These are phyloP conservation scores for Tetraodon nigroviridis DNA, from an alignment of 2,113 vertebrate species.

Conservation along the genomic window DNA sequence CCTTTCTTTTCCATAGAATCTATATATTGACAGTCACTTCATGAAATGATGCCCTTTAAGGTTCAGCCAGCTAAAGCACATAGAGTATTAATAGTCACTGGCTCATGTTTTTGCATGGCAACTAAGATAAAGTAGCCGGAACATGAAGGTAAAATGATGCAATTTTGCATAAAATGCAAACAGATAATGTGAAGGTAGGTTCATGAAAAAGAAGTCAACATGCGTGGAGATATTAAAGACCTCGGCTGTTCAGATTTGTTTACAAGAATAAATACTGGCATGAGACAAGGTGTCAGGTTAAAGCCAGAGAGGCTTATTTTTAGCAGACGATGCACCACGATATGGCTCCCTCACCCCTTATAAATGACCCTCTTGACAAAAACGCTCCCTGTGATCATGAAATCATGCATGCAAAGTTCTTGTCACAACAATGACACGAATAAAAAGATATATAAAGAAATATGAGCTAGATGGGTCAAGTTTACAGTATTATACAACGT, in stretches of 20 bases:
- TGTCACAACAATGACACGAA: not conserved
- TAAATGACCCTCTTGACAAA: constrained; percentile 29
- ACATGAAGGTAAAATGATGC: not conserved
- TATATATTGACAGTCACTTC: not conserved
- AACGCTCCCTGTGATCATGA: constrained; percentile 4
- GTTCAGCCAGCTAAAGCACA: not conserved
- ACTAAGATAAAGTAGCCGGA: not conserved
- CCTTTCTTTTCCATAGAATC: no score
- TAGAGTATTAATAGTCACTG: no score
- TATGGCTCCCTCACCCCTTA: constrained; percentile 10
- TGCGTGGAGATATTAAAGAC: no score
- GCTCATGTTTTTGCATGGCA: not conserved
- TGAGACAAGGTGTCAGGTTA: constrained; percentile 48
- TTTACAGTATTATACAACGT: constrained; percentile 62
- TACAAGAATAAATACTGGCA: constrained; percentile 24
- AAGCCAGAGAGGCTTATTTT: constrained; percentile 51
- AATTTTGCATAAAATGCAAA: no score
- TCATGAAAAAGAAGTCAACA: not conserved
- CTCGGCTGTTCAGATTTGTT: constrained; percentile 17
- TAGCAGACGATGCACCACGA: constrained; percentile 42
- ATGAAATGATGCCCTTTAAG: not conserved
- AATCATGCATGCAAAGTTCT: not conserved
- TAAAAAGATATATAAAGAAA: not conserved
- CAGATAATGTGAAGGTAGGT: not conserved
- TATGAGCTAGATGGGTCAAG: not conserved